Evolutionary conservation across 2,888 invertebrate genomes (phyloP).

Genomic region (Bibio marci): DNA sequence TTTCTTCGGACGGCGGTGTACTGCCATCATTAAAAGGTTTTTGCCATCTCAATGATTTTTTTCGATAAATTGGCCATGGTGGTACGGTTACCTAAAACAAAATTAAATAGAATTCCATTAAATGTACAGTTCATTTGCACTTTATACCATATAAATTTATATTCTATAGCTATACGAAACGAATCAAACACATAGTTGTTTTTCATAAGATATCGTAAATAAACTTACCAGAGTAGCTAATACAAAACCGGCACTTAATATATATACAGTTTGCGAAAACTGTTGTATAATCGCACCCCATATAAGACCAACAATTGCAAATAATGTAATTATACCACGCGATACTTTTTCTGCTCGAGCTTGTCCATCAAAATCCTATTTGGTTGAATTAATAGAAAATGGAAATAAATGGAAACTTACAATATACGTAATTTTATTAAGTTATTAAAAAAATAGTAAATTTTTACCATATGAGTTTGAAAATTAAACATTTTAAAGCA

Average conservation of each 20-base stretch:
- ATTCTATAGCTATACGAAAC: too few relatives aligned
- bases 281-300: slow-evolving; percentile 92
- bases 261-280: slow-evolving; percentile 88
- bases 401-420: slow-evolving; percentile 10
- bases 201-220: too few relatives aligned
- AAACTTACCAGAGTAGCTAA: slow-evolving; percentile 60
- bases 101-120: slow-evolving; percentile 3
- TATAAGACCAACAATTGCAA: slow-evolving; percentile 76
- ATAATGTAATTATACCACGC: slow-evolving; percentile 74
- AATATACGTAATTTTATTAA: neutral
- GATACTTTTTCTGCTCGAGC: slow-evolving; percentile 77
- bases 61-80: slow-evolving; percentile 92
- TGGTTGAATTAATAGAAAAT: too few relatives aligned
- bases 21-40: slow-evolving; percentile 35
- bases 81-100: slow-evolving; percentile 60
- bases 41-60: slow-evolving; percentile 79
- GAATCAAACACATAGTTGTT: too few relatives aligned
- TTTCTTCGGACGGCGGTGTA: slow-evolving; percentile 22
- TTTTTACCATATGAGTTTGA: slow-evolving; percentile 29
- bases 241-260: slow-evolving; percentile 78
- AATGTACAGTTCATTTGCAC: too few relatives aligned
- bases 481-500: slow-evolving; percentile 23
- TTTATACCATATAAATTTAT: too few relatives aligned
- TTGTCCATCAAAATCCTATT: slow-evolving; percentile 78
- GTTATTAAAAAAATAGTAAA: neutral